Base-by-base conservation (phyloP, 2,888 invertebrate genomes). In the Anodontia alba region DNA sequence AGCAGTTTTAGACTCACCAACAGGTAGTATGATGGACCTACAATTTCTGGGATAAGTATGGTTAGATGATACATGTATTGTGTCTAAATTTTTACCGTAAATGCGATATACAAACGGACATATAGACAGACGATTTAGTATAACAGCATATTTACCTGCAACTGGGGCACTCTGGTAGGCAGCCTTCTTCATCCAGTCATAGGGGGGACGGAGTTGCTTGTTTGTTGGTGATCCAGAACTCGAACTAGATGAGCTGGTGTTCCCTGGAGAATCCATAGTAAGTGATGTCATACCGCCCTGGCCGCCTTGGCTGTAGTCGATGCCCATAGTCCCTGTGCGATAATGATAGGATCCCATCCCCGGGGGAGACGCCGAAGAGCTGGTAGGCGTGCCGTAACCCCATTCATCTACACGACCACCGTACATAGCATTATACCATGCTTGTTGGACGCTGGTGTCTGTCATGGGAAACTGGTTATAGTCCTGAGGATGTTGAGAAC, bases 131-230 rank as follows among this genome's bases (percentile, higher is more conserved):
- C n/a, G n/a, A n/a, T n/a, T n/a, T n/a, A n/a, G n/a, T n/a, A n/a
- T n/a, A n/a, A n/a, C n/a, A n/a, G n/a, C 38, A 49, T 49, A 26
- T 88, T 88, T 81, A 92, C 92, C 92, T 31, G 90, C 80, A 31
- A 81, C 76, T 0, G 93, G 92, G 5, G 89, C 87, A 0, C 88
- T 72, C 67, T 91, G 90, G 76, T 88, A 89, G 0, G 87, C 78
- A 3, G 91, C 89, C 51, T 91, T 91, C 87, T 92, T 92, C 92
- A 93, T 93, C 92, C 93, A 93, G 75, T 93, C 92, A 76, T 89
- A 93, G 0, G 93, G 92, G 7, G 91, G 89, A 69, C 92, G 76
- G 31, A 91, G 84, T 36, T 90, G 89, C 71, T 92, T 92, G 84
- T 90, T 89, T 49, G 86, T 76, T 20, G 89, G 87, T 1, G 88